These are phyloP conservation scores for Bombyx mandarina DNA, from an alignment of 1,140 invertebrate genomes.

Conservation along the genomic window DNA sequence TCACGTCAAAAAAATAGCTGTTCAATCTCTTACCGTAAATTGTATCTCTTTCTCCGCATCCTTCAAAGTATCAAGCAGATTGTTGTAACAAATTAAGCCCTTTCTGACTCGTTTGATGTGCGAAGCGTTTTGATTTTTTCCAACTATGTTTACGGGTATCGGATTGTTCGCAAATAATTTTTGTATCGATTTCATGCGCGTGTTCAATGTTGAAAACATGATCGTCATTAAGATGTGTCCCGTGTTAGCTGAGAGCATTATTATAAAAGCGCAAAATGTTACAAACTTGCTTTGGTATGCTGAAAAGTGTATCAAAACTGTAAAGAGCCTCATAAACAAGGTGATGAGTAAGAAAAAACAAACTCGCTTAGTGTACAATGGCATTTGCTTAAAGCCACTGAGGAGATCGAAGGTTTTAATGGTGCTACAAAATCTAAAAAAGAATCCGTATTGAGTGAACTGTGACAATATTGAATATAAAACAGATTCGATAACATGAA, in stretches of 20 bases:
- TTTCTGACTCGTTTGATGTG: background rate
- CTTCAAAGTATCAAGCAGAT: slow-evolving; percentile 2
- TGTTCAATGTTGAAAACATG: background rate
- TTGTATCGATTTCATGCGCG: slow-evolving; percentile 1
- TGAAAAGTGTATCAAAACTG: too few relatives aligned
- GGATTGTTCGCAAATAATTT: background rate
- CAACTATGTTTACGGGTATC: slow-evolving; percentile 2
- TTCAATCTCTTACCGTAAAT: background rate
- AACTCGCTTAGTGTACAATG: too few relatives aligned
- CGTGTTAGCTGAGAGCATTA: too few relatives aligned
- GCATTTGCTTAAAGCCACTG: background rate
- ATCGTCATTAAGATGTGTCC: background rate
- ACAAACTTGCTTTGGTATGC: too few relatives aligned
- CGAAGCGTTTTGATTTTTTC: background rate
- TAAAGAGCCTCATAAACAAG: too few relatives aligned
- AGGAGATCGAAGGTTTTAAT: slow-evolving; percentile 2
- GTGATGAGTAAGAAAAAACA: too few relatives aligned
- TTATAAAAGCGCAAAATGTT: too few relatives aligned
- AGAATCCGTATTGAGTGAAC: slow-evolving; percentile 1
- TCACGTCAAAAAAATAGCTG: too few relatives aligned
- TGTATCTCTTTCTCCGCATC: background rate
- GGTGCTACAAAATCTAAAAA: slow-evolving; percentile 1
- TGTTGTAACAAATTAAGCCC: slow-evolving; percentile 4
- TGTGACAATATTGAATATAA: background rate
- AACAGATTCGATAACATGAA: background rate